Conservation (phyloP, 2,888 invertebrate genomes). For the Leptopilina myrica region DNA sequence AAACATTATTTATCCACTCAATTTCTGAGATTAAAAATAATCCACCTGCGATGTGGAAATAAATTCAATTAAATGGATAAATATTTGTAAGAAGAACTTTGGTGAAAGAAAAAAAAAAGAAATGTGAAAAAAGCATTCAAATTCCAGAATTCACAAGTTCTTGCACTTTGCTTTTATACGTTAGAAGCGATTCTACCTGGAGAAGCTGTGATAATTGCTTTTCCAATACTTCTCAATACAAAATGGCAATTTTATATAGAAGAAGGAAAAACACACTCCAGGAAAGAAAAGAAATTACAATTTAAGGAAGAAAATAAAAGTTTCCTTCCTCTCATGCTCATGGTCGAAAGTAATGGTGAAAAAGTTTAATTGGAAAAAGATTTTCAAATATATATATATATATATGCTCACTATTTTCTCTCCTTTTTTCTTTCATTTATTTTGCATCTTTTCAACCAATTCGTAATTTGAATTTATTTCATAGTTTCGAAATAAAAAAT, state of each 20-base stretch:
- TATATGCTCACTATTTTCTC: no score
- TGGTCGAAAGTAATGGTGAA: neutral
- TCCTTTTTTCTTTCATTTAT: no score
- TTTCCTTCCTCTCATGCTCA: neutral
- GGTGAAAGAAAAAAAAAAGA: no score
- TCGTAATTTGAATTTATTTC: no score
- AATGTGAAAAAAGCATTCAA: no score
- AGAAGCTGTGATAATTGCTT: slow-evolving; percentile 45
- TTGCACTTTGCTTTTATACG: neutral
- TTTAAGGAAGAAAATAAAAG: slow-evolving; percentile 11
- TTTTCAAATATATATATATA: neutral
- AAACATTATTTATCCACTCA: no score
- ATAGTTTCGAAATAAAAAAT: no score
- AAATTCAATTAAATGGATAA: no score
- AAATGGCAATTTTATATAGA: neutral
- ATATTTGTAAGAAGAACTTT: no score
- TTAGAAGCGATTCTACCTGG: slow-evolving; percentile 4
- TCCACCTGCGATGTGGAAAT: no score
- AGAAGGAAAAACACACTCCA: slow-evolving; percentile 3
- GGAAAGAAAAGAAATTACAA: slow-evolving; percentile 15
- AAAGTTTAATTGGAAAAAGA: slow-evolving; percentile 17
- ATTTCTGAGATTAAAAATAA: no score
- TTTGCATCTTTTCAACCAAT: no score
- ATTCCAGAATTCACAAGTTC: neutral
- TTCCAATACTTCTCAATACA: slow-evolving; percentile 38